These are phyloP conservation scores for Himalopsyche phryganea DNA, from an alignment of 1,140 invertebrate species.

Conservation along the genomic window DNA sequence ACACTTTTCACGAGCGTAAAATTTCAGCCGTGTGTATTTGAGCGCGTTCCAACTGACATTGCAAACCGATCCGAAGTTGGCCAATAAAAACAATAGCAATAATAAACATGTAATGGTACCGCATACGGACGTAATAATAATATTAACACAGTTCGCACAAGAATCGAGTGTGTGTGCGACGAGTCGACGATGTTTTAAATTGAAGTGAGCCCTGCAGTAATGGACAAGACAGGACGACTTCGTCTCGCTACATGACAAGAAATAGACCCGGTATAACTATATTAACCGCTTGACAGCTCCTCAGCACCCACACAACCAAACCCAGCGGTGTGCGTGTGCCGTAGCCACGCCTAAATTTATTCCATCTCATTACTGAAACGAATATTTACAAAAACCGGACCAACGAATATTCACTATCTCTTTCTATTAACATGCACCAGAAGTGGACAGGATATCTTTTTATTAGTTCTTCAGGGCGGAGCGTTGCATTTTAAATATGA, in stretches of 20 bases:
- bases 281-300: constrained; percentile 12
- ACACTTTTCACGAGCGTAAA: too few relatives aligned
- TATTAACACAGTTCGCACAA: background rate
- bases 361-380: constrained; percentile 1
- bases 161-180: background rate
- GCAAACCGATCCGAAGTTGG: background rate
- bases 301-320: background rate
- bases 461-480: background rate
- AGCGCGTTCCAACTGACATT: background rate
- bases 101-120: background rate
- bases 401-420: background rate
- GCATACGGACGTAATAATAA: background rate
- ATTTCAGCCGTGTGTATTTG: background rate
- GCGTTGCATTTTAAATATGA: constrained; percentile 11
- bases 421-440: background rate
- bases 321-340: background rate
- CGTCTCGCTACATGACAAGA: constrained; percentile 6
- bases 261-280: constrained; percentile 14
- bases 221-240: background rate
- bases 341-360: constrained; percentile 3
- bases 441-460: background rate
- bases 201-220: background rate
- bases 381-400: background rate
- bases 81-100: background rate
- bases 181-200: constrained; percentile 1